phyloP scores from a whole-genome alignment of 2,888 invertebrate species.

The Nemoura dubitans region DNA sequence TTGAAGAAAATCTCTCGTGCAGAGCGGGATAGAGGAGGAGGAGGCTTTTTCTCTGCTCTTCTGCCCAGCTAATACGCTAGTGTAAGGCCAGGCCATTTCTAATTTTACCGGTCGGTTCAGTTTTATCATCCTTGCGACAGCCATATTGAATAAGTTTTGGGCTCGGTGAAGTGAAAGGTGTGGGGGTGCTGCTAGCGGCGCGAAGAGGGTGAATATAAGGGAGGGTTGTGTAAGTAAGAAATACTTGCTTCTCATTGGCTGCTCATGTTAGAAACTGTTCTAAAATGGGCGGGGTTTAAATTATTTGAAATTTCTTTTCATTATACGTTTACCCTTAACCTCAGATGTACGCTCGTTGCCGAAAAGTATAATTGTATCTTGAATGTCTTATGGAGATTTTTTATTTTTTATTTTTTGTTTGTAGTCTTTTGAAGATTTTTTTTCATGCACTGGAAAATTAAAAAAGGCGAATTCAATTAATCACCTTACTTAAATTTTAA shows the following conservation, averaged over 20 bases:
- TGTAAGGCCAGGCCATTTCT: neutral
- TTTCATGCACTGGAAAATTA: too few relatives aligned
- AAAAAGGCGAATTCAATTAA: too few relatives aligned
- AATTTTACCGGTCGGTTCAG: conserved; percentile 17
- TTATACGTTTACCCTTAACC: conserved; percentile 37
- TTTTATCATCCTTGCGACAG: conserved; percentile 40
- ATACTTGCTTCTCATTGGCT: conserved; percentile 35
- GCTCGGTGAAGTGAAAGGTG: conserved; percentile 44
- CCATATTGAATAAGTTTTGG: conserved; percentile 48
- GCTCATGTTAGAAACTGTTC: conserved; percentile 37
- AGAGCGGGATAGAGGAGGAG: too few relatives aligned
- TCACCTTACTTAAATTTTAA: too few relatives aligned
- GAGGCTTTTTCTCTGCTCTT: neutral
- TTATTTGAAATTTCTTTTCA: conserved; percentile 38
- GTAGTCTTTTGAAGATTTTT: neutral
- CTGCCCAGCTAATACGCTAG: neutral
- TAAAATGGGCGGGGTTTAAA: conserved; percentile 26
- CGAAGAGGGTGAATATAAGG: conserved; percentile 32
- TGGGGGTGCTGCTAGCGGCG: conserved; percentile 25
- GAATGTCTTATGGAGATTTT: neutral
- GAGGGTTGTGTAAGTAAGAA: conserved; percentile 32
- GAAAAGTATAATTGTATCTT: conserved; percentile 19
- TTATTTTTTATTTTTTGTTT: neutral
- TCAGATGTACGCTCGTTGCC: conserved; percentile 35
- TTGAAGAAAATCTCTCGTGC: neutral